Evolutionary conservation across 2,797 vertebrate species (phyloP).

Genomic region (Coregonus sp.): DNA sequence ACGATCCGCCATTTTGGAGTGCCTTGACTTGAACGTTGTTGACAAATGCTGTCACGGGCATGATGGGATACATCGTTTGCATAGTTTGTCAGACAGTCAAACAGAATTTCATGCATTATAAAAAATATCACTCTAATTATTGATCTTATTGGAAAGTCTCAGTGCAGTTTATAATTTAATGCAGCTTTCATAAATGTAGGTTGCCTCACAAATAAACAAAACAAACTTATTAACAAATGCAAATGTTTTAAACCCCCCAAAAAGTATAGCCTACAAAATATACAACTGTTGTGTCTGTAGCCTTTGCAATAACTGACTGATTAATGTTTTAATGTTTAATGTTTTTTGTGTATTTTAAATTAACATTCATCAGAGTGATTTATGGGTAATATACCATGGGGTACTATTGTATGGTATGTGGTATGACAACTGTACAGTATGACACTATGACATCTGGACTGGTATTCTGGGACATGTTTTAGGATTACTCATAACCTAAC

Average conservation of each 20-base stretch:
- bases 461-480: too few relatives aligned
- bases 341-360: neutral
- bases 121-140: neutral
- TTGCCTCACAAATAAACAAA: neutral
- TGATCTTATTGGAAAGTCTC: neutral
- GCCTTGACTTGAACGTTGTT: slow-evolving; percentile 1
- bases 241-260: too few relatives aligned
- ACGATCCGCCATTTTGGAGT: slow-evolving; percentile 79
- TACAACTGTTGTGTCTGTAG: too few relatives aligned
- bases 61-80: slow-evolving; percentile 46
- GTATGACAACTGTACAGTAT: too few relatives aligned
- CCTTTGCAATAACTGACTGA: neutral
- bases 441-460: too few relatives aligned
- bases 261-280: neutral
- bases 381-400: neutral
- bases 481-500: too few relatives aligned
- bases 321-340: neutral
- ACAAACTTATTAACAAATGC: too few relatives aligned
- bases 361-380: neutral
- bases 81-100: slow-evolving; percentile 20
- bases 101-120: neutral
- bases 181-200: neutral
- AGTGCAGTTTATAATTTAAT: neutral
- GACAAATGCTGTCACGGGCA: slow-evolving; percentile 47
- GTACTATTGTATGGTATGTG: neutral